These are phyloP conservation scores for Bruchidius siliquastri DNA, from an alignment of 2,888 invertebrate species.

Conservation along the genomic window DNA sequence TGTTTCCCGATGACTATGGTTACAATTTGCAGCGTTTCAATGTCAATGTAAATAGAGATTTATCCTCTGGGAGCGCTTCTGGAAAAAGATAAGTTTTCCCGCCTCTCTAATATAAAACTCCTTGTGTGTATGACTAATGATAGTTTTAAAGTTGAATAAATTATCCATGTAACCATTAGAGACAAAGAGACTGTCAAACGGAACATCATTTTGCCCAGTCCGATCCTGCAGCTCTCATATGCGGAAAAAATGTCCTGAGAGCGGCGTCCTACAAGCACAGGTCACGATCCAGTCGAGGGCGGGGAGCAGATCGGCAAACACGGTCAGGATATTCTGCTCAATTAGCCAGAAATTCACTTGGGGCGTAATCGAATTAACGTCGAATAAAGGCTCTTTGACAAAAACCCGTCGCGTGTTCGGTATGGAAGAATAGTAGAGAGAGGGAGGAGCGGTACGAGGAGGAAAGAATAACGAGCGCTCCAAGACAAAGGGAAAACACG, in stretches of 20 bases:
- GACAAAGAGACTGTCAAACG: too few relatives aligned
- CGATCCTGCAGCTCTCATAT: not conserved
- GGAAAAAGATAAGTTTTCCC: too few relatives aligned
- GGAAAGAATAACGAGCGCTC: not conserved
- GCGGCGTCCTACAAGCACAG: not conserved
- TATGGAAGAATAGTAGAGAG: not conserved
- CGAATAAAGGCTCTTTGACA: constrained; percentile 5
- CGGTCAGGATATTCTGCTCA: constrained; percentile 24
- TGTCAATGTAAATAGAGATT: too few relatives aligned
- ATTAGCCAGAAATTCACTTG: constrained; percentile 29
- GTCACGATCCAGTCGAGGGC: not conserved
- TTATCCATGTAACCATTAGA: too few relatives aligned
- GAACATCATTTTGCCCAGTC: not conserved
- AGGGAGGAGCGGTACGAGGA: not conserved
- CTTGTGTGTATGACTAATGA: too few relatives aligned
- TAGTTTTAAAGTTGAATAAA: too few relatives aligned
- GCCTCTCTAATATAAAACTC: too few relatives aligned
- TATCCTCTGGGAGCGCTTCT: too few relatives aligned
- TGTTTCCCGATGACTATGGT: too few relatives aligned
- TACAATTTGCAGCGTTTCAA: too few relatives aligned
- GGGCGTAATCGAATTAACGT: constrained; percentile 23
- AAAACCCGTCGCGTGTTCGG: not conserved
- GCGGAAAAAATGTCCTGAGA: not conserved
- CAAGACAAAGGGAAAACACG: not conserved
- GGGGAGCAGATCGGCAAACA: constrained; percentile 6